Evolutionary conservation across 1,140 invertebrate species (phyloP).

Genomic region (Proales similis): DNA sequence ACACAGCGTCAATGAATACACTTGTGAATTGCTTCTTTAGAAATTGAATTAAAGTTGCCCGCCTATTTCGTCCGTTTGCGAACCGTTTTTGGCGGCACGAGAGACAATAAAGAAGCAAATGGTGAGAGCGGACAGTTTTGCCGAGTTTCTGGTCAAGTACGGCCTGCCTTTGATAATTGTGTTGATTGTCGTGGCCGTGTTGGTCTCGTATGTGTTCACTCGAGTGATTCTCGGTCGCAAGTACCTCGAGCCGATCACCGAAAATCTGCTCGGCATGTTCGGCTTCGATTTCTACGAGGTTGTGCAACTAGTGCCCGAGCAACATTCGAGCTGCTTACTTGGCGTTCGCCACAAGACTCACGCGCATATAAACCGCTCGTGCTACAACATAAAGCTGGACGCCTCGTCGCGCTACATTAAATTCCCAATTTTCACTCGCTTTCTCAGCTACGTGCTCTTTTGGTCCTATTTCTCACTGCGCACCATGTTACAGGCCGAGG

Average conservation of each 20-base stretch:
- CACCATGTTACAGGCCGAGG: constrained; percentile 8
- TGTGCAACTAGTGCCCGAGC: neutral
- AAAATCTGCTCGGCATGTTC: constrained; percentile 12
- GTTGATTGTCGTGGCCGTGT: neutral
- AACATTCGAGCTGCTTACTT: neutral
- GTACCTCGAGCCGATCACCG: constrained; percentile 15
- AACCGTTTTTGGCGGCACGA: too few relatives aligned
- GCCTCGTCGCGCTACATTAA: constrained; percentile 14
- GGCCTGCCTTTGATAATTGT: constrained; percentile 3
- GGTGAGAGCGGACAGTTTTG: too few relatives aligned
- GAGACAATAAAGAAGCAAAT: too few relatives aligned
- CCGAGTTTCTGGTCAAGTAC: constrained; percentile 17
- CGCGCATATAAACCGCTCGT: constrained; percentile 14
- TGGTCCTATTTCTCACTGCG: constrained; percentile 36
- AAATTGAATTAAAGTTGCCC: too few relatives aligned
- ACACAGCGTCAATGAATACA: too few relatives aligned
- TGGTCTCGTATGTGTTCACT: constrained; percentile 4
- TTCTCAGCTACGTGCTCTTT: constrained; percentile 19
- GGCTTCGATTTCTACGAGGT: constrained; percentile 7
- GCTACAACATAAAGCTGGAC: constrained; percentile 24
- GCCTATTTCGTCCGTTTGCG: too few relatives aligned
- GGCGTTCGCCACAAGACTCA: neutral
- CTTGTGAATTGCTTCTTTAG: too few relatives aligned
- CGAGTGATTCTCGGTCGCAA: neutral
- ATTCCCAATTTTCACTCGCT: constrained; percentile 22